phyloP scores from a whole-genome alignment of 2,113 vertebrate genomes.

The Catharus fuscescens region DNA sequence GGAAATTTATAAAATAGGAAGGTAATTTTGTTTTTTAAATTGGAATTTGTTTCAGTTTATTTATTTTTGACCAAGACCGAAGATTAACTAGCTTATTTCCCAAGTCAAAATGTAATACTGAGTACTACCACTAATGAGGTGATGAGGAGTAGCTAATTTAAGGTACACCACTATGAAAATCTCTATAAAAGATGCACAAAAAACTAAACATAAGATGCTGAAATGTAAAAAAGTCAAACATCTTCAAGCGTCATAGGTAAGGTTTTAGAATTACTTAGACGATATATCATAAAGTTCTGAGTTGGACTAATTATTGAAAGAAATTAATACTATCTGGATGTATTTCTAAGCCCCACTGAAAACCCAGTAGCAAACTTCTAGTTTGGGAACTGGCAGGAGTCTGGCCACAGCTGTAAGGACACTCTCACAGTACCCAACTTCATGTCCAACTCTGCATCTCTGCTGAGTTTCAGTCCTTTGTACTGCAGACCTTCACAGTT shows the following conservation, averaged over 20 bases:
- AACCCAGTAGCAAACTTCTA: neutral
- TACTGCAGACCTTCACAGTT: neutral
- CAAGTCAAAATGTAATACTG: neutral
- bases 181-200: conserved; percentile 5
- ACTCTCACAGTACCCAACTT: neutral
- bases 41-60: neutral
- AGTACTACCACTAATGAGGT: neutral
- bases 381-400: neutral
- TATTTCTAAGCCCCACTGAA: neutral
- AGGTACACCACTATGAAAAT: neutral
- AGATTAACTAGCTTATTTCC: neutral
- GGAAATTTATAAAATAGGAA: neutral
- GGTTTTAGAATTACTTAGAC: neutral
- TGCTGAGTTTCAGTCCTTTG: neutral
- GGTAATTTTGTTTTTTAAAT: neutral
- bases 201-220: neutral
- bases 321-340: neutral
- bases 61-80: neutral
- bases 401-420: neutral
- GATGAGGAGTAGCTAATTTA: neutral
- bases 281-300: neutral
- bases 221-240: neutral
- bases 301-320: neutral
- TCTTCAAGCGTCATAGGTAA: neutral
- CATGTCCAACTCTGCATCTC: neutral